Evolutionary conservation across 37 sponge, comb jelly and placozoan species (phyloP).

Genomic region (Corticium candelabrum): DNA sequence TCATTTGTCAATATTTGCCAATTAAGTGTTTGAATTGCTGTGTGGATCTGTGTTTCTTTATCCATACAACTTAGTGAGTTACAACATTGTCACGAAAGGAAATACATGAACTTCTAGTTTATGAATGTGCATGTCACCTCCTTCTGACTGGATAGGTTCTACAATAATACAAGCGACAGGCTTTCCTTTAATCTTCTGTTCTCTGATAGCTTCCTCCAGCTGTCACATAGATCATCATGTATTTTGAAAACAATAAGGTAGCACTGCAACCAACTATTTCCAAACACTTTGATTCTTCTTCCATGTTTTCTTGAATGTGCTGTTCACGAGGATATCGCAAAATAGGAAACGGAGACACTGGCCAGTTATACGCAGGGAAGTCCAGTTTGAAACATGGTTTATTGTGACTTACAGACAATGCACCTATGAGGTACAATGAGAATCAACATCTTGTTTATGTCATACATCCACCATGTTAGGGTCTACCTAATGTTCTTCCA

Average conservation of each 20-base stretch:
- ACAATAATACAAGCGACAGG: conserved; percentile 56
- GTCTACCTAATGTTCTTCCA: conserved; percentile 54
- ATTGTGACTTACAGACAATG: conserved; percentile 50
- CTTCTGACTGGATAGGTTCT: conserved; percentile 76
- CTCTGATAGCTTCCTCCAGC: conserved; percentile 16
- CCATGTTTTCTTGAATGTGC: conserved; percentile 36
- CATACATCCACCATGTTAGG: no score
- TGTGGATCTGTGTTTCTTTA: no score
- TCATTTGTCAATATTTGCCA: no score
- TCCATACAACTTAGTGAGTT: no score
- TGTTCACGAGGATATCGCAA: conserved; percentile 62
- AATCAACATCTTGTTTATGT: no score
- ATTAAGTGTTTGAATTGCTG: no score
- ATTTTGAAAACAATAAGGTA: no score
- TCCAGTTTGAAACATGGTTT: conserved; percentile 62
- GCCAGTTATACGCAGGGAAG: conserved; percentile 70
- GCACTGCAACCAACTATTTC: no score
- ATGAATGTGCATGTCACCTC: conserved; percentile 65
- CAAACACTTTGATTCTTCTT: conserved; percentile 57
- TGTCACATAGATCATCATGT: neutral
- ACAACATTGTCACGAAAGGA: no score
- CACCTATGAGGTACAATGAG: conserved; percentile 10
- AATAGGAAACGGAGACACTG: conserved; percentile 59
- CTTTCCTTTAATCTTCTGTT: neutral
- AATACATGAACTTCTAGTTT: no score